Evolutionary conservation across 2,113 vertebrate genomes (phyloP), one percentile per base, ranked within the genome.

Genomic region (Zosterops japonicus): DNA sequence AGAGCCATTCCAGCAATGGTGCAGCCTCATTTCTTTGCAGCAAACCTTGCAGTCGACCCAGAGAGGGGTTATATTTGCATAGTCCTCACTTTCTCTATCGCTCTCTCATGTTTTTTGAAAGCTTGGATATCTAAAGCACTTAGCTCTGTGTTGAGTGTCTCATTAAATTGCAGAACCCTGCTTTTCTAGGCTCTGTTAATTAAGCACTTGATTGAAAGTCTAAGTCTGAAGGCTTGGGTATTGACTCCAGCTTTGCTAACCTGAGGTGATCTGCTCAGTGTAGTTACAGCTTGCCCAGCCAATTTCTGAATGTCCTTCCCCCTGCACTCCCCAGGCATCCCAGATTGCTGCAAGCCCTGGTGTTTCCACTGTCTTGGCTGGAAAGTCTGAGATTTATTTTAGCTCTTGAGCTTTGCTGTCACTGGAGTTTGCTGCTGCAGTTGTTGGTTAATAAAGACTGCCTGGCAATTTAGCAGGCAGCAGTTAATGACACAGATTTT

Each of bases 121-220:
- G 84, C 72, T 84, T 29, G 76, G 79, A 7, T 87, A 85, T 93
- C 70, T 92, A 76, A 81, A 92, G 89, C 33, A 1, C 78, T 93
- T 83, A 83, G 94, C 81, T 89, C n/a, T 41, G 68, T 8, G 2
- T 42, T 71, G 83, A 96, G 74, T 88, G 76, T 44, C 95, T 96
- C 85, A 94, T 94, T 95, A 94, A 94, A 92, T 96, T 92, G 74
- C 95, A 94, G 89, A 84, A 52, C 82, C 64, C 33, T 91, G 68
- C 70, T 96, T 83, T 93, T 81, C 55, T 52, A 2, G 85, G 76
- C 75, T 90, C 76, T 1, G 11, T 88, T 97, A 96, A 97, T 97
- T 95, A 93, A 84, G 70, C 70, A 49, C 75, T 96, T 94, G 95
- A 95, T 95, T 90, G 94, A 88, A 94, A 90, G 91, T 72, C 87